phyloP scores from a whole-genome alignment of 2,113 vertebrate species.

The Xyliphius kryptos region DNA sequence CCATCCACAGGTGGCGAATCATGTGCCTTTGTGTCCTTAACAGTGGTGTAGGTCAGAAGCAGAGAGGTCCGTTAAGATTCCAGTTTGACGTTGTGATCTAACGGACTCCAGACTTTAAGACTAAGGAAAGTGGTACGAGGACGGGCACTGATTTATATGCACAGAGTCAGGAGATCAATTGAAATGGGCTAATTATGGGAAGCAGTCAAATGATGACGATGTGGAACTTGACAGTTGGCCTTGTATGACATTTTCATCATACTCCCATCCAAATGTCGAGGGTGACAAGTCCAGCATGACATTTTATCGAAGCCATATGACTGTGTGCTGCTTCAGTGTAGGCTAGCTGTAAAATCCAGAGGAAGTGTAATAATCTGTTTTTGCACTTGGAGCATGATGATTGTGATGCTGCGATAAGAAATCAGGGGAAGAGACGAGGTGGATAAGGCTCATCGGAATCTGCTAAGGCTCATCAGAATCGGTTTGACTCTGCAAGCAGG shows the following conservation, averaged over 20 bases:
- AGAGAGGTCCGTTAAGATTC: too few species aligned
- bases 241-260: slow-evolving; percentile 5
- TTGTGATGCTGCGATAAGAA: slow-evolving; percentile 7
- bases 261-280: slow-evolving; percentile 17
- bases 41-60: neutral
- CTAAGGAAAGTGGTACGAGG: too few species aligned
- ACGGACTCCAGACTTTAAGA: too few species aligned
- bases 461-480: too few species aligned
- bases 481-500: too few species aligned
- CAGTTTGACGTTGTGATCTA: too few species aligned
- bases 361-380: neutral
- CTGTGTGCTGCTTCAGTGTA: neutral
- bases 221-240: neutral
- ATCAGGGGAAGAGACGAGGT: neutral
- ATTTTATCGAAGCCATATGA: neutral
- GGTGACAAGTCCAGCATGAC: slow-evolving; percentile 1
- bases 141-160: too few species aligned
- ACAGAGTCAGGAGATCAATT: neutral
- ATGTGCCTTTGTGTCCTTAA: neutral
- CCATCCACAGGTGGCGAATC: neutral
- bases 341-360: slow-evolving; percentile 9
- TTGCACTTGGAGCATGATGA: neutral
- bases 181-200: neutral
- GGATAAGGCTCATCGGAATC: too few species aligned
- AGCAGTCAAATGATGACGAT: neutral